Evolutionary conservation across 2,797 vertebrate genomes (phyloP), one percentile per base, ranked within the genome.

Genomic region (Macropodus opercularis): DNA sequence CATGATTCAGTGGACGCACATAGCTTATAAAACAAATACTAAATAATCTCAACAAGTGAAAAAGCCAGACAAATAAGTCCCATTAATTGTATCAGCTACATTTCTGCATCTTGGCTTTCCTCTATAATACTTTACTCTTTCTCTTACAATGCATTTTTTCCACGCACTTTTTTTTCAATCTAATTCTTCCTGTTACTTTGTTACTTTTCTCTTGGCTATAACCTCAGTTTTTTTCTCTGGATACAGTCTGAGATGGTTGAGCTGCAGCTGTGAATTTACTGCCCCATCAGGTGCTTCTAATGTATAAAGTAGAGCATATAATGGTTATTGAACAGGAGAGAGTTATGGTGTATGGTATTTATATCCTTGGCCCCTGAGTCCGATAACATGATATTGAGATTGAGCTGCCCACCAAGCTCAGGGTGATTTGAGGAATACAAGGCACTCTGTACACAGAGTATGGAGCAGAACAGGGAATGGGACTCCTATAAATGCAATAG

Each of bases 271-370:
- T 89, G 87, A 91, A 92, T 93, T 93, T 93, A 92, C 90, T 85
- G 77, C 86, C 80, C 92, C 89, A 89, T 93, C 92, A 90, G 75
- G 80, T 89, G 84, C 86, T 87, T 91, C 83, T 92, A 85, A 88
- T 88, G 90, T 88, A 89, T 92, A 90, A 92, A 82, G 87, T 87
- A 90, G 89, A 88, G 68, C 64, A 81, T 91, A 87, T 88, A 92
- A 91, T 91, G 86, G 87, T 90, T 94, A 94, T 93, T 90, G 91
- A 94, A 89, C 86, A 88, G 83, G 26, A 63, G 90, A 82, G 85
- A 93, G 92, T 93, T 93, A 93, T 92, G 80, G 83, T 69, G 85
- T 54, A 52, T 85, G 85, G 69, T 92, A 90, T 89, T 90, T 90
- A 87, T 89, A 90, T 85, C 69, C 76, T 87, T 88, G 90, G 86